Conservation (phyloP, 2,113 vertebrate genomes). For the Phycodurus eques region DNA sequence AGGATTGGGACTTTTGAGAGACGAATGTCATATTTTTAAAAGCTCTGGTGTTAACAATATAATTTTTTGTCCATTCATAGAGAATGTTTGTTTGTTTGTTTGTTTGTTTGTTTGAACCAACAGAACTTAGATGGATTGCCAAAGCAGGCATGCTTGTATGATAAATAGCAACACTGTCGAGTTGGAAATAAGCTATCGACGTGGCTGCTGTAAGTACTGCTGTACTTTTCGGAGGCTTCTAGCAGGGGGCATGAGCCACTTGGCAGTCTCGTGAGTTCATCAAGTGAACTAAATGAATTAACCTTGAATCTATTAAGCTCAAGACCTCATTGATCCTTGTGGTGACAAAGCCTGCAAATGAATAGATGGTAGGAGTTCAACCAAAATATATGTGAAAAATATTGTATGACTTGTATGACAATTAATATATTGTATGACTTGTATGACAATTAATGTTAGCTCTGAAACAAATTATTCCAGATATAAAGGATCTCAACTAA, state of each 20-base stretch:
- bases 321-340: slow-evolving; percentile 23
- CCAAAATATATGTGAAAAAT: not conserved
- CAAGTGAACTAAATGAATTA: slow-evolving; percentile 46
- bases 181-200: slow-evolving; percentile 6
- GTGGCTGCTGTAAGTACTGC: slow-evolving; percentile 2
- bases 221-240: slow-evolving; percentile 1
- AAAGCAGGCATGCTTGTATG: slow-evolving; percentile 18
- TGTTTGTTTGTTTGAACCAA: slow-evolving; percentile 23
- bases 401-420: not conserved
- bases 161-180: slow-evolving; percentile 17
- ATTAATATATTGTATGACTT: not conserved
- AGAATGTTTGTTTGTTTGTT: slow-evolving; percentile 15
- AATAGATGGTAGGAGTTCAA: slow-evolving; percentile 25
- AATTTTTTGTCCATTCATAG: slow-evolving; percentile 21
- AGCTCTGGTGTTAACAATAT: not conserved
- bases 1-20: slow-evolving; percentile 23
- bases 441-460: not conserved
- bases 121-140: slow-evolving; percentile 1
- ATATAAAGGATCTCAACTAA: not conserved
- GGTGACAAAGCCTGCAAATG: slow-evolving; percentile 2
- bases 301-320: slow-evolving; percentile 48
- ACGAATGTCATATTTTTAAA: slow-evolving; percentile 25
- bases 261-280: slow-evolving; percentile 14
- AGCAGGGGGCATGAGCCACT: slow-evolving; percentile 12
- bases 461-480: not conserved